Evolutionary conservation across 2,797 vertebrate genomes (phyloP), one percentile per base, ranked within the genome.

Genomic region (Coranthus polyacanthus): DNA sequence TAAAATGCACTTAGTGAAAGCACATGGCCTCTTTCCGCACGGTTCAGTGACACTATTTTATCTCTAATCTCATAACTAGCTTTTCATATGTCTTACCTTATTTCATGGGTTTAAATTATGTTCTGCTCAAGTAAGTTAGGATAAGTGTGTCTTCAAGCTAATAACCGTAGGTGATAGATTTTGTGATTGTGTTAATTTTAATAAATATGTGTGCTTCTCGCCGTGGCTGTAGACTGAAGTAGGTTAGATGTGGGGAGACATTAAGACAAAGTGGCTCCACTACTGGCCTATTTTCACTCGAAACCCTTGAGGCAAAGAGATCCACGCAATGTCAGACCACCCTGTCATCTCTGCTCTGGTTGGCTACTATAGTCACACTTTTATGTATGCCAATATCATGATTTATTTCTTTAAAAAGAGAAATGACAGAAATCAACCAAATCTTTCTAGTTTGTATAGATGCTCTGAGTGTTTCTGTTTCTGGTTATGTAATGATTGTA

Each of bases 231-330:
- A 58, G 42, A 51, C 67, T 70, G 76, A 93, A 92, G 72, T 92
- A 84, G 88, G 88, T 89, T 91, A 89, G 75, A 73, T 65, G 69
- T 81, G 78, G 82, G 73, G 60, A 65, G 88, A 86, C 54, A 26
- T 65, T 77, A 82, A 86, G 72, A 76, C 64, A 71, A 51, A 72
- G 60, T 80, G 81, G 75, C 85, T 88, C 76, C 50, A 80, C 81
- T 37, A 68, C 54, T 92, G 92, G 72, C 92, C 91, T 91, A 90
- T 75, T 85, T 94, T 84, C 77, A 67, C 51, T 58, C 49, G 2
- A 54, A 80, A 59, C 76, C 90, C 92, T 89, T 52, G 55, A 85
- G 86, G 89, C 89, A 80, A 63, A 81, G 43, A 37, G 61, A 80
- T 47, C 64, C 69, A 85, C 49, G 17, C 66, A 67, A 78, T 80